Conservation (phyloP, 2,888 invertebrate species). For the Lasioglossum malachurum region DNA sequence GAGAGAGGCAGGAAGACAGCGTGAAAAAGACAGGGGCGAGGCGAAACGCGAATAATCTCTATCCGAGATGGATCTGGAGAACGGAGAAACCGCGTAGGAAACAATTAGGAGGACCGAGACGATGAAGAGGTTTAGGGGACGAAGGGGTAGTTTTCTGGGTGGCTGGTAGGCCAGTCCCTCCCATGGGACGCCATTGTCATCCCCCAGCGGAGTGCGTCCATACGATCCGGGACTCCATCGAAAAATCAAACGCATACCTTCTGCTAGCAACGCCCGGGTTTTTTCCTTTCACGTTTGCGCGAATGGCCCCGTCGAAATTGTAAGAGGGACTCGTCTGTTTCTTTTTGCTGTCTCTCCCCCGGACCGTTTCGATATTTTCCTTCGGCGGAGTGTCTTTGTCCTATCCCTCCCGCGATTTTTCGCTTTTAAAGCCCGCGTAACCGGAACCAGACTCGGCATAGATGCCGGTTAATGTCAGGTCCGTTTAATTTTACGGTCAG, state of each 20-base stretch:
- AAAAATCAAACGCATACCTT: constrained; percentile 83
- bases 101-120: constrained; percentile 82
- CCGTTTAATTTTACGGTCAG: constrained; percentile 47
- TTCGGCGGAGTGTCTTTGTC: neutral
- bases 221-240: constrained; percentile 76
- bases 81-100: constrained; percentile 80
- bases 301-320: constrained; percentile 54
- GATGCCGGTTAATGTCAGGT: constrained; percentile 15
- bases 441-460: neutral
- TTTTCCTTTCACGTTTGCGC: constrained; percentile 47
- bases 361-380: constrained; percentile 24
- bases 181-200: constrained; percentile 83
- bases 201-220: constrained; percentile 80
- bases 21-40: constrained; percentile 54
- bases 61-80: constrained; percentile 57
- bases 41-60: constrained; percentile 60
- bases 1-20: constrained; percentile 48
- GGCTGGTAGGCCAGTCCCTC: constrained; percentile 80
- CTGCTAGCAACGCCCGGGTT: constrained; percentile 64
- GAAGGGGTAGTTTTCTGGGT: constrained; percentile 72
- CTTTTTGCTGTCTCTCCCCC: constrained; percentile 25
- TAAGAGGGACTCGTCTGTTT: constrained; percentile 41
- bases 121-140: constrained; percentile 63
- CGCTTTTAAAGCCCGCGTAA: constrained; percentile 4
- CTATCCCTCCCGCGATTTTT: constrained; percentile 3